Evolutionary conservation across 2,888 invertebrate genomes (phyloP), one percentile per base, ranked within the genome.

Genomic region (Drosophila birchii): DNA sequence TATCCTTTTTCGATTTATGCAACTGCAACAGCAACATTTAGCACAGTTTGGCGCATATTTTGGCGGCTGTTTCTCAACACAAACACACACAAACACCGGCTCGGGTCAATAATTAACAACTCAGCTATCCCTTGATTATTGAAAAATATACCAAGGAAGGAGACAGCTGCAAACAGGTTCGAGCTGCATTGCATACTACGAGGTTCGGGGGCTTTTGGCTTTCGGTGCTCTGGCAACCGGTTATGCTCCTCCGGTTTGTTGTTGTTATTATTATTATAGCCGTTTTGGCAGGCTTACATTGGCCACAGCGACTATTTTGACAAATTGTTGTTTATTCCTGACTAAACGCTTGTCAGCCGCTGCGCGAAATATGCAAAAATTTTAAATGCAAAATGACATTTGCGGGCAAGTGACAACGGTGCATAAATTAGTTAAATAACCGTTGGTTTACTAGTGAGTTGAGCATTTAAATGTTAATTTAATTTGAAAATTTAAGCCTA

Each of bases 81-180:
- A 49, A 20, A 8, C 18, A 11, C 5, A 11, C 73, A 54, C 78
- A 72, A 9, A 64, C 41, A 9, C 18, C 8, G 9, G 0, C 73
- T 51, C 80, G 60, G 63, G 58, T 59, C 78, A 68, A 81, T 82
- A 86, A 78, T 82, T 76, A 82, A 80, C 84, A 73, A 80, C 76
- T 84, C 75, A 70, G 75, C 78, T 85, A 78, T 80, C 88, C 90
- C 86, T 87, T 80, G 83, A 83, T 86, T 80, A 83, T 88, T 83
- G 87, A 86, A 80, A 84, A 70, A 59, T 63, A 59, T 53, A 38
- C 51, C 55, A 47, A 38, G 70, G 59, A 55, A 56, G 45, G 71
- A 60, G 57, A 76, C 90, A 85, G 85, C 85, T 85, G 85, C 83
- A 89, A 85, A 86, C 85, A 75, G 85, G 88, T 88, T 88, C 74